phyloP scores from a whole-genome alignment of 1,140 invertebrate species.

The Cydia strobilella region DNA sequence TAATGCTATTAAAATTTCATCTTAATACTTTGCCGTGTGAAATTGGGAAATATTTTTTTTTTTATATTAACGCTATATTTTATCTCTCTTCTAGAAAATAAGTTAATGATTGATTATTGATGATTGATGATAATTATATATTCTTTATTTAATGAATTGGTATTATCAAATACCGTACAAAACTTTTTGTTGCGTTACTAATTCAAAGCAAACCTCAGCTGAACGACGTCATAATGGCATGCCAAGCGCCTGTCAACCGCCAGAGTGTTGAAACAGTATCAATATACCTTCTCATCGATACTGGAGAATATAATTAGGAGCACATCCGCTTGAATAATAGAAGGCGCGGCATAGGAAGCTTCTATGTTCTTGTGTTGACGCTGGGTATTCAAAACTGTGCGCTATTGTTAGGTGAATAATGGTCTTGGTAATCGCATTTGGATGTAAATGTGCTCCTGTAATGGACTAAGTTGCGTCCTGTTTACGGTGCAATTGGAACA shows the following conservation, averaged over 20 bases:
- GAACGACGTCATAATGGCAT: background rate
- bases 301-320: conserved; percentile 51
- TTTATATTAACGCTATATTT: too few species aligned
- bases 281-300: background rate
- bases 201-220: background rate
- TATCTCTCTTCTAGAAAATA: too few species aligned
- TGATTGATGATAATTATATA: too few species aligned
- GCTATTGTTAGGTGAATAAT: background rate
- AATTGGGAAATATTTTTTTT: too few species aligned
- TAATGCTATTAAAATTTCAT: too few species aligned
- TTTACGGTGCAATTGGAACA: conserved; percentile 52
- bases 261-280: background rate
- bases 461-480: conserved; percentile 52
- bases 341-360: conserved; percentile 56
- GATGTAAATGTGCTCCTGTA: conserved; percentile 36
- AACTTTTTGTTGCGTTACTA: background rate
- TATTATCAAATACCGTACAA: too few species aligned
- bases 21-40: too few species aligned
- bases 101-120: too few species aligned
- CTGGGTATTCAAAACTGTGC: background rate
- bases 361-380: background rate
- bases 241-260: background rate
- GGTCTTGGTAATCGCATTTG: background rate
- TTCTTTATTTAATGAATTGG: too few species aligned
- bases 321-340: conserved; percentile 61